Evolutionary conservation across 2,888 invertebrate species (phyloP).

Genomic region (Dryobota labecula): DNA sequence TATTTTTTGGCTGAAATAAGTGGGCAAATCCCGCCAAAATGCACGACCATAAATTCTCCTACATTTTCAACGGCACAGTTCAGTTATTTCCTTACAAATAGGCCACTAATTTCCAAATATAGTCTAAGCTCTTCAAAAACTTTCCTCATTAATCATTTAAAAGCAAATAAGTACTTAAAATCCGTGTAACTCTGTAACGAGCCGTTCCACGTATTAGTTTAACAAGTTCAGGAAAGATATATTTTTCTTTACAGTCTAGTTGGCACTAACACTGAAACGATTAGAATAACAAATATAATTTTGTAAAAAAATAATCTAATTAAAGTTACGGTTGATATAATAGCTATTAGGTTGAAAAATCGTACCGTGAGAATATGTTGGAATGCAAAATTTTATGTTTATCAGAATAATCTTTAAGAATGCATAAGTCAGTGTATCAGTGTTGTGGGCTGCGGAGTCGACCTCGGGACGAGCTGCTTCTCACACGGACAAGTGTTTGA

Average conservation of each 20-base stretch:
- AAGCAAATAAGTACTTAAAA: conserved; percentile 22
- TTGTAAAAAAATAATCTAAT: background rate
- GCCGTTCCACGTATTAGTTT: conserved; percentile 18
- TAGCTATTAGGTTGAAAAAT: background rate
- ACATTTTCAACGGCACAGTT: background rate
- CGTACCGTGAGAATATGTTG: background rate
- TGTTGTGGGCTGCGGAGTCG: no score
- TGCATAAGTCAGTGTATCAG: no score
- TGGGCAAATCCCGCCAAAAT: no score
- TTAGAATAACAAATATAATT: background rate
- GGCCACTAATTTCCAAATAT: background rate
- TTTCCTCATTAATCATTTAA: conserved; percentile 31
- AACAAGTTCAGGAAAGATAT: conserved; percentile 34
- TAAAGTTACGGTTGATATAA: no score
- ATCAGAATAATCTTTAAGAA: no score
- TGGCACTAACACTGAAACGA: conserved; percentile 27
- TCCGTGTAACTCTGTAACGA: conserved; percentile 9
- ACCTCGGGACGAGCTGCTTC: no score
- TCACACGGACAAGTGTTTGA: no score
- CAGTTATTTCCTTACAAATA: background rate
- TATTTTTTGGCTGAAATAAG: no score
- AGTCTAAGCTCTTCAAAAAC: conserved; percentile 11
- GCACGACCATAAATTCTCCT: no score
- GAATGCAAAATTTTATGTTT: background rate
- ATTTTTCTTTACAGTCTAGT: conserved; percentile 31